Conservation (phyloP, 2,113 vertebrate genomes). For the Danio rerio region DNA sequence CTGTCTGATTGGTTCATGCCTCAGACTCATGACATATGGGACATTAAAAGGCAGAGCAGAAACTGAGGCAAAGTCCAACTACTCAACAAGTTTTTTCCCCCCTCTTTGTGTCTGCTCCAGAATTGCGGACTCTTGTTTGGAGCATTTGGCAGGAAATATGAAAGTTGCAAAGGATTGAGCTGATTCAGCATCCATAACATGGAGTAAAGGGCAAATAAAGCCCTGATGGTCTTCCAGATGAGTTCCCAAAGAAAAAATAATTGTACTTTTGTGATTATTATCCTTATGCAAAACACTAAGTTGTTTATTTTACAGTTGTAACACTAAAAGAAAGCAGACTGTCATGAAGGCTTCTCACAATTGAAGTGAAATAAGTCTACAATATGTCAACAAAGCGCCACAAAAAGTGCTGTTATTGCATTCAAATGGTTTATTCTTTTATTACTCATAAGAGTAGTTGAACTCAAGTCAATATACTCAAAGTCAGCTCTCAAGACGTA, state of each 20-base stretch:
- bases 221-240: background rate
- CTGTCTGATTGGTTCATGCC: slow-evolving; percentile 50
- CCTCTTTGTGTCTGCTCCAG: too few species aligned
- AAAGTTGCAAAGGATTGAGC: slow-evolving; percentile 41
- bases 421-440: too few species aligned
- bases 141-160: slow-evolving; percentile 66
- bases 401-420: too few species aligned
- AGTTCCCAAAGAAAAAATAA: background rate
- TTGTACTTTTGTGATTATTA: background rate
- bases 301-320: background rate
- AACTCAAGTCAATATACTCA: too few species aligned
- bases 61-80: background rate
- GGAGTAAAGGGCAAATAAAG: slow-evolving; percentile 33
- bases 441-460: too few species aligned
- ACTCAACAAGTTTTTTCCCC: slow-evolving; percentile 44
- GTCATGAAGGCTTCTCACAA: background rate
- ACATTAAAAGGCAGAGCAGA: background rate
- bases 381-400: too few species aligned
- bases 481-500: too few species aligned
- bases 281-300: background rate
- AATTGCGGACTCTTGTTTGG: slow-evolving; percentile 53
- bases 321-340: background rate
- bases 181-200: slow-evolving; percentile 43
- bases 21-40: slow-evolving; percentile 28
- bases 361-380: too few species aligned